Percentiles rank a stretch among this genome's conserved stretches.
Evolutionary conservation across 2,888 invertebrate genomes (phyloP).

Genomic region (Calameuta filiformis): DNA sequence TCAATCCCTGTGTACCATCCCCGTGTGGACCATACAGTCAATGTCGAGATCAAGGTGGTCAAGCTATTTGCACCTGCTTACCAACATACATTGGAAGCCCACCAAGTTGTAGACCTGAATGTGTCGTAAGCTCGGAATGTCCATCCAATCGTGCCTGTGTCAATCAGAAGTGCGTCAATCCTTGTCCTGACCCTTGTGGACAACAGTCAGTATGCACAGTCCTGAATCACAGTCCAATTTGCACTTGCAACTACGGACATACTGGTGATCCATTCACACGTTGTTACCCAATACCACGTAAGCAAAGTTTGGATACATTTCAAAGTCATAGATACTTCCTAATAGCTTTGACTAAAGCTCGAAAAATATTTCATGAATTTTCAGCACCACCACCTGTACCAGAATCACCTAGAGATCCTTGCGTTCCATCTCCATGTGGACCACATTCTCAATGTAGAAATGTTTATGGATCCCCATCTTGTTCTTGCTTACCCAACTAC

Average conservation of each 20-base stretch:
- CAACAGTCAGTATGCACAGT: constrained; percentile 58
- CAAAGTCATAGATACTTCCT: neutral
- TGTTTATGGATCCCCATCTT: constrained; percentile 51
- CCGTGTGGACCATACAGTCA: constrained; percentile 67
- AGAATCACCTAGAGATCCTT: constrained; percentile 47
- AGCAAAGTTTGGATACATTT: constrained; percentile 20
- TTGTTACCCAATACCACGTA: constrained; percentile 66
- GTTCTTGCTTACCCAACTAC: constrained; percentile 53
- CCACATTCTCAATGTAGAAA: constrained; percentile 56
- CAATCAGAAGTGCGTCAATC: constrained; percentile 63
- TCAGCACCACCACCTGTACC: constrained; percentile 24
- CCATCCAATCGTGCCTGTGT: constrained; percentile 61
- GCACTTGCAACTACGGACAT: constrained; percentile 74
- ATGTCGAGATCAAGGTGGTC: constrained; percentile 59
- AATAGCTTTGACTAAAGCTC: neutral
- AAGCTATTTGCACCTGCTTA: constrained; percentile 67
- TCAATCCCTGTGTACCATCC: constrained; percentile 80
- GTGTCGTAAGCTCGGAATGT: constrained; percentile 70
- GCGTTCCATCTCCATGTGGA: constrained; percentile 63
- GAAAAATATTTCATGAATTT: neutral
- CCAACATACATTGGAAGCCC: constrained; percentile 69
- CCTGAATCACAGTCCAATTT: constrained; percentile 62
- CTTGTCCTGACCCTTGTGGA: constrained; percentile 58
- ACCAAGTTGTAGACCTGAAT: constrained; percentile 72
- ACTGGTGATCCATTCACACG: constrained; percentile 80